Conservation (phyloP, 2,888 invertebrate genomes). For the Synanthedon myopaeformis region DNA sequence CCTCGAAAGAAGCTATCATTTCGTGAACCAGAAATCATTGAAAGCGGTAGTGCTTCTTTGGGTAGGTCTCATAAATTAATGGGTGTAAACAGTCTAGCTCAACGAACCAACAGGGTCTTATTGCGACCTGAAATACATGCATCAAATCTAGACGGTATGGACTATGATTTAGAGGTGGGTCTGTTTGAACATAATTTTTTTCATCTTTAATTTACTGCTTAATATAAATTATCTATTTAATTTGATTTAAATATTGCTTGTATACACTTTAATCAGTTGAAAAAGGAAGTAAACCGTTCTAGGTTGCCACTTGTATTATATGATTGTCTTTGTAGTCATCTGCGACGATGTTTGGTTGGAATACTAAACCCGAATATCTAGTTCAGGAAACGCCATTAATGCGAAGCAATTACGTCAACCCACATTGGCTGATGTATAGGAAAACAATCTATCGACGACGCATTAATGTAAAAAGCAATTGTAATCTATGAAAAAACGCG, state of each 20-base stretch:
- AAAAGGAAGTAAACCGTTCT: not conserved
- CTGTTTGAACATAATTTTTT: too few relatives aligned
- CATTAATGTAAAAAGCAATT: slow-evolving; percentile 9
- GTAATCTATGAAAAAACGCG: slow-evolving; percentile 7
- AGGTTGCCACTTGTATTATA: not conserved
- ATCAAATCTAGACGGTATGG: slow-evolving; percentile 70
- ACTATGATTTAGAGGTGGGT: slow-evolving; percentile 71
- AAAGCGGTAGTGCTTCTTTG: slow-evolving; percentile 34
- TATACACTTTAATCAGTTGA: not conserved
- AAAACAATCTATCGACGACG: slow-evolving; percentile 13
- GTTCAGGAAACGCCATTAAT: slow-evolving; percentile 21
- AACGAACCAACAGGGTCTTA: slow-evolving; percentile 40
- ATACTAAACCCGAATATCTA: slow-evolving; percentile 21
- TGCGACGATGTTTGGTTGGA: slow-evolving; percentile 12
- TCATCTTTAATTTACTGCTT: too few relatives aligned
- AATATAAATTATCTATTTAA: not conserved
- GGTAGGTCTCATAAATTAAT: slow-evolving; percentile 55
- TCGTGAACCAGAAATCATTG: slow-evolving; percentile 83
- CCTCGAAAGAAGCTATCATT: slow-evolving; percentile 90
- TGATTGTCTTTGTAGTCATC: slow-evolving; percentile 10
- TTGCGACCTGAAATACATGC: slow-evolving; percentile 35
- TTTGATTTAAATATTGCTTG: not conserved
- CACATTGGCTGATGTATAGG: slow-evolving; percentile 10
- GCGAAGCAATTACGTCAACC: slow-evolving; percentile 22
- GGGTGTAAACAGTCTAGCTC: slow-evolving; percentile 53